Base-by-base conservation (phyloP, 2,888 invertebrate species). In the Camptogramma bilineatum region DNA sequence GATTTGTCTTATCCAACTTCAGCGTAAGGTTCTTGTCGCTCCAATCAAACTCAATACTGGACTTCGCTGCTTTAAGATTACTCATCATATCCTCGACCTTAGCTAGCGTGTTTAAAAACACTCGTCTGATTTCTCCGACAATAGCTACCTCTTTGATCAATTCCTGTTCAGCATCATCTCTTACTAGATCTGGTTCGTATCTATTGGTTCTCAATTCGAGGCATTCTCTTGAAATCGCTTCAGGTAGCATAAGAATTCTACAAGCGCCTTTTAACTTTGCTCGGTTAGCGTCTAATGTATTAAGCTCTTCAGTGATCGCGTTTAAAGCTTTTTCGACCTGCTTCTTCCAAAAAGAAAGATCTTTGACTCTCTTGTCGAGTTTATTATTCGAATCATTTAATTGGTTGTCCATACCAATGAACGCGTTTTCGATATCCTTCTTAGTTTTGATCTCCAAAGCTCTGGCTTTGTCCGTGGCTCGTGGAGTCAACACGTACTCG, bases 1-100 rank as follows among this genome's bases (percentile, higher is more conserved):
- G 90, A 80, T 96, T 96, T 1, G 88, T 81, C 0, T 95, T 93
- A 73, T 98, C 98, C 13, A 96, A 91, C 71, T 95, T 95, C 73
- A 96, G 94, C 0, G 96, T 93, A 50, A 96, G 94, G 78, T 94
- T 95, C 87, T 98, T 98, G 82, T 98, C 97, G 72, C 97, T 96
- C 97, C 98, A 98, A 82, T 98, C 98, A 72, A 94, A 95, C 87
- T 98, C 98, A 64, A 98, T 88, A 19, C 95, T 94, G 47, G 95
- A 93, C 81, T 98, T 98, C 0, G 96, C 96, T 4, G 96, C 95
- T 79, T 95, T 96, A 78, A 64, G 52, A 39, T 97, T 96, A 75
- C 95, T 95, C n/a, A 93, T 80, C 81, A 96, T 93, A 82, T 90
- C 85, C 69, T 96, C 95, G 0, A 96, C 95, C 80, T 96, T 96